A percentile compares a stretch with the other conserved stretches of the same genome.
Conservation (phyloP, 2,797 vertebrate genomes). For the Apodemus agrarius region DNA sequence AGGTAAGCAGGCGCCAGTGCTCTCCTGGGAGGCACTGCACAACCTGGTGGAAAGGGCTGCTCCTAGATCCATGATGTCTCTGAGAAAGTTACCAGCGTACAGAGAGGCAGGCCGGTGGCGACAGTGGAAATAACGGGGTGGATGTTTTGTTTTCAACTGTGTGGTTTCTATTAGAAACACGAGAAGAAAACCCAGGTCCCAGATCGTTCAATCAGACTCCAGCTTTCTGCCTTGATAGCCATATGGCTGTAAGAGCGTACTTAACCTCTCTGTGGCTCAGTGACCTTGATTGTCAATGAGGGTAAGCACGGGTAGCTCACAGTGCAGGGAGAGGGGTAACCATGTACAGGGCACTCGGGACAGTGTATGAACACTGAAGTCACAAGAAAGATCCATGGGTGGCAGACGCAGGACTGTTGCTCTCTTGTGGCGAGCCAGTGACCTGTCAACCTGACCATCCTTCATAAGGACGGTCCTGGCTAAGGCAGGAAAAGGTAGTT, state of each 20-base stretch:
- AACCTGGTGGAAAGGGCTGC: background rate
- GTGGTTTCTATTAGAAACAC: background rate
- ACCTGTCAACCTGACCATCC: background rate
- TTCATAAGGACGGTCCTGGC: background rate
- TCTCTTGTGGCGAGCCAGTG: background rate
- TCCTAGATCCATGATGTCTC: background rate
- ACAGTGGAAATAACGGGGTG: background rate
- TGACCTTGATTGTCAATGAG: background rate
- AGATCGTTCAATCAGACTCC: background rate
- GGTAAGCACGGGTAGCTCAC: background rate
- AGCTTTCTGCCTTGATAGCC: background rate
- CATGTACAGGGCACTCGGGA: background rate
- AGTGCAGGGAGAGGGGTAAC: background rate
- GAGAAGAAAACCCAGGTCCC: background rate
- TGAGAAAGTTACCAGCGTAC: background rate
- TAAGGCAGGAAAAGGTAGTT: background rate
- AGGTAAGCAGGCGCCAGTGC: background rate
- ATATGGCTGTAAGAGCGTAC: background rate
- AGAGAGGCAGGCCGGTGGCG: background rate
- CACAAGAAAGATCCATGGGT: background rate
- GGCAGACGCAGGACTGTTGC: fast-evolving
- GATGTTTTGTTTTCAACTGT: background rate
- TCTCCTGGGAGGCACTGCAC: background rate
- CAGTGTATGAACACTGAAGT: background rate
- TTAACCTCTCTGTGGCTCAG: background rate